These are phyloP conservation scores for Gasteruption jaculator DNA, from an alignment of 2,888 invertebrate species.

Conservation along the genomic window DNA sequence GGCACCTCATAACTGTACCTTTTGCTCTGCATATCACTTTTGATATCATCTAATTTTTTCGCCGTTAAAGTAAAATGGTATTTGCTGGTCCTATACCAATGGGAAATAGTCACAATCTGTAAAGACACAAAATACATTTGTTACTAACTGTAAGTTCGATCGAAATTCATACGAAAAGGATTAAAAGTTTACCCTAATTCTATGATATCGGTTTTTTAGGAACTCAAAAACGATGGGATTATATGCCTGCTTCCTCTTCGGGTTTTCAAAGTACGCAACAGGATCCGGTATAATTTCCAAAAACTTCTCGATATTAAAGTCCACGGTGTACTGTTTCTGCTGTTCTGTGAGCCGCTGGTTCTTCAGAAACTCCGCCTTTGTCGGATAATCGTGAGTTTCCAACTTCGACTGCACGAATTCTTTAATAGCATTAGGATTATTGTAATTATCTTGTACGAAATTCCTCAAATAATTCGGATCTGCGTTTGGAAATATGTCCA, in stretches of 20 bases:
- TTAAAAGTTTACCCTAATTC: constrained; percentile 18
- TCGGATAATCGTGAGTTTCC: constrained; percentile 33
- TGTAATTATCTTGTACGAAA: constrained; percentile 17
- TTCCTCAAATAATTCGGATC: constrained; percentile 37
- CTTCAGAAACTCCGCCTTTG: constrained; percentile 27
- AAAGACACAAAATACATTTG: constrained; percentile 7
- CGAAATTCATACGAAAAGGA: constrained; percentile 8
- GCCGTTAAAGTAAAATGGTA: constrained; percentile 35
- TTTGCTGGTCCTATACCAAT: constrained; percentile 16
- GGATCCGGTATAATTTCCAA: constrained; percentile 53
- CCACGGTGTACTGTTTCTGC: constrained; percentile 48
- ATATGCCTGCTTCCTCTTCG: constrained; percentile 19
- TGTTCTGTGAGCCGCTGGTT: constrained; percentile 39
- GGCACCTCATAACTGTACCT: constrained; percentile 21
- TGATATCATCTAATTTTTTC: constrained; percentile 20
- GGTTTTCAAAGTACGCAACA: constrained; percentile 37
- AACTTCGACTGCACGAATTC: constrained; percentile 31
- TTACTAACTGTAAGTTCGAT: background rate
- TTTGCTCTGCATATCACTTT: constrained; percentile 27
- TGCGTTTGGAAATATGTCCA: constrained; percentile 41
- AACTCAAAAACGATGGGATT: constrained; percentile 27
- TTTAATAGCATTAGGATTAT: constrained; percentile 23
- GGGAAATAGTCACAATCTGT: constrained; percentile 1
- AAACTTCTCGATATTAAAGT: constrained; percentile 51
- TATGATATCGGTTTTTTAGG: constrained; percentile 27